Percentiles rank a stretch among this genome's conserved stretches.
Conservation (phyloP, 1,140 invertebrate species). For the Bombus huntii region DNA sequence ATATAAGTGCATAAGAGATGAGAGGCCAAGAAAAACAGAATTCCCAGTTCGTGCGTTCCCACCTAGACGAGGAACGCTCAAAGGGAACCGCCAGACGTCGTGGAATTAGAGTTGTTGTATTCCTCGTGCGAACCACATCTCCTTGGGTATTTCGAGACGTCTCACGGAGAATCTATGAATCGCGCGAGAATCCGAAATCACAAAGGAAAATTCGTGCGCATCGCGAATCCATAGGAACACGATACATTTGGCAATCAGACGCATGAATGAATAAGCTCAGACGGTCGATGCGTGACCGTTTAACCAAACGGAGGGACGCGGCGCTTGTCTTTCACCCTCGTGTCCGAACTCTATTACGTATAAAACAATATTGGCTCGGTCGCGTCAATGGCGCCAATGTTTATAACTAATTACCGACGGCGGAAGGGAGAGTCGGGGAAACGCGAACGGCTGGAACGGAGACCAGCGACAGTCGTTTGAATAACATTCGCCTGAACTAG, state of each 20-base stretch:
- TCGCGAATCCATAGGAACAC: neutral
- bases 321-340: conserved; percentile 5
- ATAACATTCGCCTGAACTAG: conserved; percentile 29
- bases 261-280: conserved; percentile 36
- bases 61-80: conserved; percentile 29
- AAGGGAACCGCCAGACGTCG: conserved; percentile 1
- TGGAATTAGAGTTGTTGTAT: conserved; percentile 4
- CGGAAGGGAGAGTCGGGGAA: neutral
- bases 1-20: conserved; percentile 46
- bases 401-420: conserved; percentile 62
- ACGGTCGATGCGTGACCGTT: neutral
- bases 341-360: conserved; percentile 44
- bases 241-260: neutral
- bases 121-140: neutral
- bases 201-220: neutral
- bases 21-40: conserved; percentile 42
- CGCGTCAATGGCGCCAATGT: conserved; percentile 41
- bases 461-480: conserved; percentile 15
- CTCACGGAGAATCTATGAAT: neutral
- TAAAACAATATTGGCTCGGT: conserved; percentile 59
- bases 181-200: neutral
- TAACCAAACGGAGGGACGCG: neutral
- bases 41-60: conserved; percentile 30
- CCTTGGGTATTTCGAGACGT: neutral
- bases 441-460: neutral